Evolutionary conservation across 2,888 invertebrate species (phyloP).

Genomic region (Acronicta psi): DNA sequence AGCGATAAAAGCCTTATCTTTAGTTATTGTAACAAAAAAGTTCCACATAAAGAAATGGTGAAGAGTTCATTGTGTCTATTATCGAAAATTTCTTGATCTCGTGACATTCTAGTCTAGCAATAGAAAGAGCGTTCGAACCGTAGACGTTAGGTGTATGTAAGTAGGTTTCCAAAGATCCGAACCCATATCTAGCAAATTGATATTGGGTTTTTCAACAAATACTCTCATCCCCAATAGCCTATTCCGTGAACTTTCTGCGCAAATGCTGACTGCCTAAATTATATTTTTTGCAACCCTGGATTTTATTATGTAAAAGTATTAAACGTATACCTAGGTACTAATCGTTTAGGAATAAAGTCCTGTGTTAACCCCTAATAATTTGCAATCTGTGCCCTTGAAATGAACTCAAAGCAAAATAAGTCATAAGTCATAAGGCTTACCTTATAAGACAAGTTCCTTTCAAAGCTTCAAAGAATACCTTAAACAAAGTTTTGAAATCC

Average conservation of each 20-base stretch:
- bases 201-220: too few relatives aligned
- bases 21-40: conserved; percentile 17
- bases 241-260: too few relatives aligned
- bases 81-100: conserved; percentile 17
- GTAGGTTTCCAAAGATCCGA: too few relatives aligned
- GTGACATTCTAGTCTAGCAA: conserved; percentile 3
- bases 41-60: conserved; percentile 5
- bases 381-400: neutral
- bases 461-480: conserved; percentile 9
- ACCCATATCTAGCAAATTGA: too few relatives aligned
- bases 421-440: neutral
- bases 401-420: neutral
- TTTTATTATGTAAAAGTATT: too few relatives aligned
- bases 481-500: conserved; percentile 13
- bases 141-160: too few relatives aligned
- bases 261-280: too few relatives aligned
- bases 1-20: conserved; percentile 27
- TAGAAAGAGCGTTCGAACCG: too few relatives aligned
- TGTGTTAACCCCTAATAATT: neutral
- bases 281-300: too few relatives aligned
- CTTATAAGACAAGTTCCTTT: conserved; percentile 12
- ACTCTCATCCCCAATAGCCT: too few relatives aligned
- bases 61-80: conserved; percentile 10
- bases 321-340: too few relatives aligned
- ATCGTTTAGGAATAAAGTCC: neutral